Percentiles rank a stretch among this genome's conserved stretches.
Conservation (phyloP, 37 sponge, comb jelly and placozoan genomes). For the Geodia barretti region DNA sequence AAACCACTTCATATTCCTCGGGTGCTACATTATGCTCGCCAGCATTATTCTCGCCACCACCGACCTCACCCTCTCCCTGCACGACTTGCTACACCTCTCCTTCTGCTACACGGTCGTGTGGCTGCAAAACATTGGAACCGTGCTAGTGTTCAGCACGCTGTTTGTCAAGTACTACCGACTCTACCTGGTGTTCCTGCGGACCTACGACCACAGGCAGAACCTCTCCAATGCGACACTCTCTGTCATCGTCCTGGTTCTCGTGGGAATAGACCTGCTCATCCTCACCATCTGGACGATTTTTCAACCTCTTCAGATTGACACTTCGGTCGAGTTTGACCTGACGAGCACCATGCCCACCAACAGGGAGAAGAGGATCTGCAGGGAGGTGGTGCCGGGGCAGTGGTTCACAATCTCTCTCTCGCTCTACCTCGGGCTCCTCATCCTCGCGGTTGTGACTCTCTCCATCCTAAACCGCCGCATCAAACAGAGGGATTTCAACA, state of each 20-base stretch:
- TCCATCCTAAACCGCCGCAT: not conserved
- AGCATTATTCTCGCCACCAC: not conserved
- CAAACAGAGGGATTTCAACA: not conserved
- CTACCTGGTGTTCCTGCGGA: not conserved
- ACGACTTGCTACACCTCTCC: not conserved
- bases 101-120: not conserved
- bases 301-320: not conserved
- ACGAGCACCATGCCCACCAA: not conserved
- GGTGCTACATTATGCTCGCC: not conserved
- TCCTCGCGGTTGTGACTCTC: not conserved
- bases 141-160: not conserved
- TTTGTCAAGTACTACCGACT: slow-evolving; percentile 10
- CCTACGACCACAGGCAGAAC: not conserved
- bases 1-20: slow-evolving; percentile 18
- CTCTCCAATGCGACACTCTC: not conserved
- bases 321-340: not conserved
- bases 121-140: not conserved
- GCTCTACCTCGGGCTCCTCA: not conserved
- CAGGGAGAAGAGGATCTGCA: not conserved
- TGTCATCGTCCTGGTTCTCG: not conserved
- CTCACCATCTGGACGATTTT: not conserved
- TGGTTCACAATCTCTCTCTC: not conserved
- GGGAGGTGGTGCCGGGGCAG: not conserved
- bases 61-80: not conserved
- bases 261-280: not conserved